Evolutionary conservation across 1,140 invertebrate genomes (phyloP), one percentile per base, ranked within the genome.

Genomic region (Formica exsecta): DNA sequence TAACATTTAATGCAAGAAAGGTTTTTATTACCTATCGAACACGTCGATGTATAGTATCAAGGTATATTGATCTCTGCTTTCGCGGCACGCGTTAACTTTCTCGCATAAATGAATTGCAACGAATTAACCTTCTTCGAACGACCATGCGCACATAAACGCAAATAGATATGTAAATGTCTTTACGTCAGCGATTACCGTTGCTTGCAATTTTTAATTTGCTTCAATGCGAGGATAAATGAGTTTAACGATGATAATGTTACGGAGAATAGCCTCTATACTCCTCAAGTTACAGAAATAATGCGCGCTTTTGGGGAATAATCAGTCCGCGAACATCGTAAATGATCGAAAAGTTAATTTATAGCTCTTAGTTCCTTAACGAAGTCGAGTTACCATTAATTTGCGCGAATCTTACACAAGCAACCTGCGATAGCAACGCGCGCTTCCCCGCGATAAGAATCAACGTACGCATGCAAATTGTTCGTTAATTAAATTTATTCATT

Each of bases 71-170:
- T 73, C 25, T 61, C 79, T 9, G 61, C 79, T 83, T 83, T 83
- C 79, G 79, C 77, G 19, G 51, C 77, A 29, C 65, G 77, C 25
- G 68, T 83, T 61, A 25, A 74, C 79, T 83, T 83, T 83, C 79
- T 73, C 79, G n/a, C 16, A 44, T 22, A 25, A 54, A 29, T 25
- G 54, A 73, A 9, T 44, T 54, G 66, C 65, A 32, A 44, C 7
- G 36, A 54, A 54, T 81, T 73, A 83, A 83, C 61, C 48, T 48
- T 73, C 41, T 36, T 41, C 11, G 68, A 25, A 4, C 32, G 29
- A 19, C 0, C 48, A 51, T 48, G 32, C 25, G 65, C 22, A 32
- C 32, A 32, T 32, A 32, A 25, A 80, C 8, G 32, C 3, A 32
- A 79, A 51, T 32, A 79, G 51, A 68, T 64, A 44, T 25, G 25